Evolutionary conservation across 2,797 vertebrate genomes (phyloP).

Genomic region (Arnoldichthys spilopterus): DNA sequence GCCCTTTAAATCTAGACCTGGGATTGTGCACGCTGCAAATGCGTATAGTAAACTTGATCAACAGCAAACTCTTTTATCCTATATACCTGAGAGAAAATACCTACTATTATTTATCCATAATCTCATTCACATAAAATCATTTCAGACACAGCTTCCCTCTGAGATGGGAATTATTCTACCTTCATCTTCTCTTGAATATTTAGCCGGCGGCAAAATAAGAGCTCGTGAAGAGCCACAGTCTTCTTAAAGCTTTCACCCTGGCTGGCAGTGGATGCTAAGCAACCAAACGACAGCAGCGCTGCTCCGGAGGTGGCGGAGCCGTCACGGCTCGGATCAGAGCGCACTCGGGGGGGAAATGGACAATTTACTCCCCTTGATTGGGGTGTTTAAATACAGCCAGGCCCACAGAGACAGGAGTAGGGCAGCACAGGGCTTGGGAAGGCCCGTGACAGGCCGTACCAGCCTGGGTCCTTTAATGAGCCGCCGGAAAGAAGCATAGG

Average conservation of each 20-base stretch:
- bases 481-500: conserved; percentile 33
- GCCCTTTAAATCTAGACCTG: conserved; percentile 8
- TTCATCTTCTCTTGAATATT: conserved; percentile 40
- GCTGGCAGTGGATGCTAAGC: conserved; percentile 46
- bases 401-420: conserved; percentile 32
- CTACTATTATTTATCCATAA: conserved; percentile 12
- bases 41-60: conserved; percentile 8
- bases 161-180: conserved; percentile 35
- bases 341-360: conserved; percentile 43
- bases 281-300: conserved; percentile 16
- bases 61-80: not conserved
- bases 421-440: conserved; percentile 57
- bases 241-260: conserved; percentile 8
- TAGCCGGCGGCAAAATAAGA: conserved; percentile 20
- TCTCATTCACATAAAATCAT: not conserved
- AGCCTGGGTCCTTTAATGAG: conserved; percentile 51
- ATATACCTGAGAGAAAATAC: conserved; percentile 3
- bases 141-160: conserved; percentile 11
- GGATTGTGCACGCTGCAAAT: not conserved
- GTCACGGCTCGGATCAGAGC: conserved; percentile 38
- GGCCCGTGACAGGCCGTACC: conserved; percentile 27
- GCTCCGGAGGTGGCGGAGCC: conserved; percentile 35
- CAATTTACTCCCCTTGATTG: conserved; percentile 66
- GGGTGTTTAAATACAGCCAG: conserved; percentile 62
- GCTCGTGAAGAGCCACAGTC: not conserved